Conservation (phyloP, 2,113 vertebrate genomes). For the Diadophis punctatus region DNA sequence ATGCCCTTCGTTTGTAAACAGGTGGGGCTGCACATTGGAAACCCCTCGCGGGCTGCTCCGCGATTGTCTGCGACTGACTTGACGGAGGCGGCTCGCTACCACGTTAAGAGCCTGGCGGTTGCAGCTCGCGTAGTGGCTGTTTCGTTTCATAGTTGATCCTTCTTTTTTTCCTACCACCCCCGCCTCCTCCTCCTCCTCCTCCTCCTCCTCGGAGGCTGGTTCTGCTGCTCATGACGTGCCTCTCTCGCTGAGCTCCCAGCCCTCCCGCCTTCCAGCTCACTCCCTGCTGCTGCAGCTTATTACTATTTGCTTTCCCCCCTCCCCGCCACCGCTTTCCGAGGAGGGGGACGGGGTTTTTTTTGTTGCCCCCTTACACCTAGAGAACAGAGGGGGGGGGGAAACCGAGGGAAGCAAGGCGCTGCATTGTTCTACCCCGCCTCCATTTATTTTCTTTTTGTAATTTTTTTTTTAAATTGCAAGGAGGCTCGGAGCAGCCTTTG, state of each 20-base stretch:
- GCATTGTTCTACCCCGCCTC: not conserved
- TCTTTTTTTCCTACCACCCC: not conserved
- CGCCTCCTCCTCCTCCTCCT: not conserved
- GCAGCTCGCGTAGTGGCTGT: not conserved
- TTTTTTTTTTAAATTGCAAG: not conserved
- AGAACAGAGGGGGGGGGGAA: not conserved
- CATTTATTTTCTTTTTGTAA: not conserved
- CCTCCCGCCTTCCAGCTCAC: not conserved
- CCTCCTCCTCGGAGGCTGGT: constrained; percentile 4
- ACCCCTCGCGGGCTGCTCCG: no score
- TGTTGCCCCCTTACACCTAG: not conserved
- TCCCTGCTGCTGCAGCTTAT: not conserved
- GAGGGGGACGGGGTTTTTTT: not conserved
- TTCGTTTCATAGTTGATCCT: not conserved
- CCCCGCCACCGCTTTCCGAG: not conserved
- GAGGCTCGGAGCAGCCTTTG: not conserved
- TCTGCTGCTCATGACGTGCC: constrained; percentile 7
- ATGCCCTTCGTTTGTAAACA: not conserved
- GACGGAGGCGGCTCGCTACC: not conserved
- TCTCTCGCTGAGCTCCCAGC: not conserved
- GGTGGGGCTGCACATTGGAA: not conserved
- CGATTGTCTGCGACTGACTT: no score
- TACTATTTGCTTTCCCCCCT: not conserved
- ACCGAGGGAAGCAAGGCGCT: not conserved
- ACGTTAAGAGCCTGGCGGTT: not conserved